Evolutionary conservation across 1,140 invertebrate species (phyloP), one percentile per base, ranked within the genome.

Genomic region (Oreohelix idahoensis): DNA sequence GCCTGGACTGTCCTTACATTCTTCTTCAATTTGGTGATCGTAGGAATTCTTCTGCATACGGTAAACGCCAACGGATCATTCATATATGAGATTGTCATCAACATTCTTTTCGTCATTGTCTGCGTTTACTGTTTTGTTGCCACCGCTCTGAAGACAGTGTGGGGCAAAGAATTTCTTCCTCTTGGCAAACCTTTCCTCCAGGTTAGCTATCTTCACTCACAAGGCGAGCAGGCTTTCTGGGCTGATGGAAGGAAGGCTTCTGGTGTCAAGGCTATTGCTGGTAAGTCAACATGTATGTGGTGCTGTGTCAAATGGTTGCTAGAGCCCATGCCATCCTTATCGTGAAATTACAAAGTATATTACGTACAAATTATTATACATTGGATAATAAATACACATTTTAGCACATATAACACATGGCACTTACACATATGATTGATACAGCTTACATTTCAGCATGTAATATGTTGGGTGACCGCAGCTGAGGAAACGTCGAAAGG

Each of bases 221-320:
- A 86, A 49, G 85, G 86, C 15, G 76, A 79, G 45, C 83, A 84
- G 42, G 86, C 85, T 11, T 75, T 88, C 23, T 89, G 87, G 85
- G 85, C 87, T 11, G 85, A 88, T 73, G 85, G 85, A 13, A 83
- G 86, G 49, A 84, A 77, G 66, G 85, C 86, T 17, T 87, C 78
- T 32, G 89, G 89, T 26, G 88, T 90, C 13, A 87, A 86, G 71
- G 73, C 85, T 58, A 88, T 89, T 84, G 88, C 87, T 81, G 86
- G 88, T 90, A 79, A 81, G 78, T 45, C n/a, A 45, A 45, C 42
- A 45, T 15, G 5, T 45, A 45, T 45, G 5, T 45, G 42, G 15
- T 45, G 42, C n/a, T n/a, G n/a, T n/a, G n/a, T n/a, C n/a, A n/a
- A n/a, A n/a, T n/a, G n/a, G n/a, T n/a, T n/a, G n/a, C n/a, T n/a